Evolutionary conservation across 2,888 invertebrate genomes (phyloP), one percentile per base, ranked within the genome.

Genomic region (Acleris laterana): DNA sequence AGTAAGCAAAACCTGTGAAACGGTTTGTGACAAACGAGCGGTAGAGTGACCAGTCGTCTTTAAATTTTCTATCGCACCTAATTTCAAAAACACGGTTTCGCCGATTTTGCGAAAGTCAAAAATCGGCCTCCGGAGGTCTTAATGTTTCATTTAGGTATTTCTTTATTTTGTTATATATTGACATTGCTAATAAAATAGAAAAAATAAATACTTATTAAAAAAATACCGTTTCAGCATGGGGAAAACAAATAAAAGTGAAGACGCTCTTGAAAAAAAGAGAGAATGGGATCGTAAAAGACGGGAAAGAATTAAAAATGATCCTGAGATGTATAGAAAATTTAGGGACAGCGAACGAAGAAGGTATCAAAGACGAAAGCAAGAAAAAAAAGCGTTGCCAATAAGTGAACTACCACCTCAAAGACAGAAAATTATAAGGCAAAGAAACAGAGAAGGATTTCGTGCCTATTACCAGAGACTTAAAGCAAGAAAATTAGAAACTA

Each of bases 401-500:
- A 32, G 13, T 48, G 57, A 57, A 48, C 19, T 48, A 48, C 57
- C 57, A 28, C 48, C 48, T 19, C 48, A 57, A 7, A n/a, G 46
- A 48, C 57, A 57, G 28, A 28, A 28, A 48, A 57, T 9, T 5
- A 5, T 48, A 19, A 57, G 57, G 28, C 48, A 57, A 57, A 57
- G 19, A 57, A 57, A 57, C 17, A 57, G 57, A 48, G 57, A 57
- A 48, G 57, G 3, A 28, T 57, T 57, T 57, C 57, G 57, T 46
- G 48, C 48, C 28, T 48, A 57, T 57, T 57, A 57, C 48, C 17
- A 48, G 6, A 57, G 57, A 28, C 57, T 5, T 25, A 57, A 48
- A 48, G 57, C 28, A 46, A 32, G 6, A 32, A 32, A 7, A 32
- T 32, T 32, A 32, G 11, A 6, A 11, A 32, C 32, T 32, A 32